These are phyloP conservation scores for Zophobas atratus DNA, from an alignment of 1,140 invertebrate species.

Conservation along the genomic window DNA sequence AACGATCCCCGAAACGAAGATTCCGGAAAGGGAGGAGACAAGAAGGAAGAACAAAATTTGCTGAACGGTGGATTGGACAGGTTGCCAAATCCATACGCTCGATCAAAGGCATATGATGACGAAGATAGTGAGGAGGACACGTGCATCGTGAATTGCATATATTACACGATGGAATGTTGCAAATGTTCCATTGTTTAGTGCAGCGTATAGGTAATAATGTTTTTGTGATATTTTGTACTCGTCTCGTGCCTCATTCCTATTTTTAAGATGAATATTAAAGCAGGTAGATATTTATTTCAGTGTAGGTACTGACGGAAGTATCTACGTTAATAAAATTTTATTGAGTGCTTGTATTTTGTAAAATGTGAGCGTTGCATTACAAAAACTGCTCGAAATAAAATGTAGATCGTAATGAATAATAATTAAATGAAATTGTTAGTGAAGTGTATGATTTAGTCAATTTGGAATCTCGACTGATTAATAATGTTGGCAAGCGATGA, in stretches of 20 bases:
- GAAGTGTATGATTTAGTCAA: too few relatives aligned
- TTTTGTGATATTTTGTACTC: slow-evolving; percentile 24
- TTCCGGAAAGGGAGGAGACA: not conserved
- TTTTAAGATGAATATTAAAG: slow-evolving; percentile 19
- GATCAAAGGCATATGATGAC: slow-evolving; percentile 6
- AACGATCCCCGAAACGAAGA: slow-evolving; percentile 15
- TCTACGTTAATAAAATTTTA: slow-evolving; percentile 13
- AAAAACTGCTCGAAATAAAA: not conserved
- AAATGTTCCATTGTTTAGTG: slow-evolving; percentile 67
- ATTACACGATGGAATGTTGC: slow-evolving; percentile 68
- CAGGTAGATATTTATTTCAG: not conserved
- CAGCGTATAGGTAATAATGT: slow-evolving; percentile 52
- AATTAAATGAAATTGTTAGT: not conserved
- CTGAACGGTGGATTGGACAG: slow-evolving; percentile 7
- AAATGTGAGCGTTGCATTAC: slow-evolving; percentile 14
- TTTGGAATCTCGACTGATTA: too few relatives aligned
- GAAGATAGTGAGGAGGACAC: slow-evolving; percentile 65
- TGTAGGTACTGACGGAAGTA: slow-evolving; percentile 17
- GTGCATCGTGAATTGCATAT: slow-evolving; percentile 68
- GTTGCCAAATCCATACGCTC: slow-evolving; percentile 9
- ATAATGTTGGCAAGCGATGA: too few relatives aligned
- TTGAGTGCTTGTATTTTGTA: not conserved
- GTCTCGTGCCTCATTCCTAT: slow-evolving; percentile 16
- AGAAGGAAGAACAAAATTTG: slow-evolving; percentile 16
- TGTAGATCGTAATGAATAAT: not conserved